Evolutionary conservation across 2,113 vertebrate genomes (phyloP), one percentile per base, ranked within the genome.

Genomic region (Nothoprocta perdicaria): DNA sequence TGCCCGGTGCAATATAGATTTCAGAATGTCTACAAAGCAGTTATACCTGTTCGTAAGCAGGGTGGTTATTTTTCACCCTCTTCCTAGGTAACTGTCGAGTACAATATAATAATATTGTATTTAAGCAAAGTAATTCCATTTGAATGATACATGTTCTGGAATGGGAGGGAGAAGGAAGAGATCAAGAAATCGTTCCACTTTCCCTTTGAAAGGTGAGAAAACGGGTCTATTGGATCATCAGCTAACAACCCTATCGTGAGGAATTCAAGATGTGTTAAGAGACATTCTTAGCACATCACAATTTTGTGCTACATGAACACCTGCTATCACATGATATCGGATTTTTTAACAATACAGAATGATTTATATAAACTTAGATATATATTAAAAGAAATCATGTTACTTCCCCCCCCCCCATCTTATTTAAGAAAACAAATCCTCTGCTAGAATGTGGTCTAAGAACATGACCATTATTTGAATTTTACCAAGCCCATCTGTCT

Each of bases 301-400:
- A 74, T 73, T 75, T 81, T 61, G 60, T 79, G 52, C 26, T 81
- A 68, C 35, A 78, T 7, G 16, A 92, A 73, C 23, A 87, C 6
- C 55, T 57, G 35, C n/a, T 80, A 50, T 62, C 22, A 21, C 65
- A 82, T 73, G 69, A 81, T 90, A 90, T n/a, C 43, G 82, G 18
- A 68, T 82, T 35, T 65, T 80, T 62, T 66, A 94, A 17, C 41
- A 72, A 31, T 33, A 58, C 73, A 92, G 35, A 81, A 86, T 17
- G 26, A 50, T n/a, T 90, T 88, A 85, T 62, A 66, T 33, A 31
- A 90, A 89, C 11, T 58, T 29, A 31, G 41, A 93, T 79, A 88
- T 35, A 65, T 27, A 57, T 2, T 33, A 38, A 85, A 86, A 78
- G 23, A 80, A 85, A 84, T 73, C 5, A 84, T 10, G 17, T 78